Conservation (phyloP, 2,888 invertebrate genomes). For the Ernsta delagoae region DNA sequence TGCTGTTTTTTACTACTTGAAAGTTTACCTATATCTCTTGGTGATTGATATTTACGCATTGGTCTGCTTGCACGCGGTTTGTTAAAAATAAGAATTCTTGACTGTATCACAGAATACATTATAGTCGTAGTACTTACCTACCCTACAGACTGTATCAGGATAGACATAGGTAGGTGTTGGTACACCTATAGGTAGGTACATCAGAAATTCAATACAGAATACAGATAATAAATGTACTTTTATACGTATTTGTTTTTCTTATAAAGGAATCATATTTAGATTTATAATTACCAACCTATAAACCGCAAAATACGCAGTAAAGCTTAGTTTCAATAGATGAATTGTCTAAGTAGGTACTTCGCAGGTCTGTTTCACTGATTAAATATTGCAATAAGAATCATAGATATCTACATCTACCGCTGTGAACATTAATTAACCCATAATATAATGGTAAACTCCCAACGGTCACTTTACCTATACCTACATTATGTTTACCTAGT, state of each 20-base stretch:
- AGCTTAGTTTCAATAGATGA: not conserved
- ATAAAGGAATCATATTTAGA: not conserved
- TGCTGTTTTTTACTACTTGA: not conserved
- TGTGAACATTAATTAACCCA: too few species aligned
- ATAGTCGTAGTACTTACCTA: too few species aligned
- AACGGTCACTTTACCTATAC: too few species aligned
- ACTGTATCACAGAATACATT: too few species aligned
- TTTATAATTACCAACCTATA: not conserved
- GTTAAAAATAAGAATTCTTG: conserved; percentile 8
- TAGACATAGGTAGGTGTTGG: too few species aligned
- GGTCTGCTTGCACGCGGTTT: not conserved
- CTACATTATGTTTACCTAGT: too few species aligned
- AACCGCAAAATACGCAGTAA: conserved; percentile 6
- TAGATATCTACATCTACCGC: not conserved
- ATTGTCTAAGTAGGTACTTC: not conserved
- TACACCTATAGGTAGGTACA: not conserved
- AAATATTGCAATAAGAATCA: not conserved
- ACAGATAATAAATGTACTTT: too few species aligned
- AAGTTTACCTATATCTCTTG: conserved; percentile 3
- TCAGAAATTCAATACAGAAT: not conserved
- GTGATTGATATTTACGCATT: not conserved
- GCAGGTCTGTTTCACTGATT: not conserved
- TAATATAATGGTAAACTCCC: too few species aligned
- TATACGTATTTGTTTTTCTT: not conserved
- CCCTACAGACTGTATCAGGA: too few species aligned